Percentiles rank a stretch among this genome's conserved stretches.
Conservation (phyloP, 2,113 vertebrate genomes). For the Sylvia atricapilla region DNA sequence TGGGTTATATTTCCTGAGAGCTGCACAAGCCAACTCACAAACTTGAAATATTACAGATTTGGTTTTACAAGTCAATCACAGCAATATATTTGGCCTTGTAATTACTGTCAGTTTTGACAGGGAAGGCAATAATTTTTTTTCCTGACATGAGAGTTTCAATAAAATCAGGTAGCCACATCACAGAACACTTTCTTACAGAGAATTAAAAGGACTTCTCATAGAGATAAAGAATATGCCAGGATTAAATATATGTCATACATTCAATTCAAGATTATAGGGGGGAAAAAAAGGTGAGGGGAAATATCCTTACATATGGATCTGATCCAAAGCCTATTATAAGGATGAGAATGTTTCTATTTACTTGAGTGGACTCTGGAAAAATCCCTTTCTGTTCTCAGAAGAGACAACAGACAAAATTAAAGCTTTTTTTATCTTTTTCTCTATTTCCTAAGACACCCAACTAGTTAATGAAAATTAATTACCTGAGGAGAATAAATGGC, state of each 20-base stretch:
- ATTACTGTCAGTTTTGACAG: slow-evolving; percentile 60
- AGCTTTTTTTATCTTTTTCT: neutral
- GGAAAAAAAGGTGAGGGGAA: accelerated
- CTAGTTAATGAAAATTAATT: neutral
- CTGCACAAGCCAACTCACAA: neutral
- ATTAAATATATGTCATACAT: slow-evolving; percentile 32
- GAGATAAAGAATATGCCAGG: slow-evolving; percentile 28
- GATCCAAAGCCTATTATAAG: neutral
- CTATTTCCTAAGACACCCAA: neutral
- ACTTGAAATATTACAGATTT: slow-evolving; percentile 55
- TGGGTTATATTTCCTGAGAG: slow-evolving; percentile 7
- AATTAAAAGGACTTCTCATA: slow-evolving; percentile 47
- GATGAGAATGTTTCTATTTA: neutral
- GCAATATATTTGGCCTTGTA: slow-evolving; percentile 49
- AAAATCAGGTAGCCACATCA: slow-evolving; percentile 49
- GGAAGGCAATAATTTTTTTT: slow-evolving; percentile 18
- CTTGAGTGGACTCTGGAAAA: neutral
- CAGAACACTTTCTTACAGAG: slow-evolving; percentile 30
- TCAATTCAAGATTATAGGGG: neutral
- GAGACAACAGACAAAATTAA: neutral
- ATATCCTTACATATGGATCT: neutral
- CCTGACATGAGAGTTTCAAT: slow-evolving; percentile 35
- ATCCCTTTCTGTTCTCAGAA: neutral
- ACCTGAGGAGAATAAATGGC: neutral
- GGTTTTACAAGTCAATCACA: slow-evolving; percentile 57